Conservation (phyloP, 2,113 vertebrate genomes). For the Nannobrachium achirus region DNA sequence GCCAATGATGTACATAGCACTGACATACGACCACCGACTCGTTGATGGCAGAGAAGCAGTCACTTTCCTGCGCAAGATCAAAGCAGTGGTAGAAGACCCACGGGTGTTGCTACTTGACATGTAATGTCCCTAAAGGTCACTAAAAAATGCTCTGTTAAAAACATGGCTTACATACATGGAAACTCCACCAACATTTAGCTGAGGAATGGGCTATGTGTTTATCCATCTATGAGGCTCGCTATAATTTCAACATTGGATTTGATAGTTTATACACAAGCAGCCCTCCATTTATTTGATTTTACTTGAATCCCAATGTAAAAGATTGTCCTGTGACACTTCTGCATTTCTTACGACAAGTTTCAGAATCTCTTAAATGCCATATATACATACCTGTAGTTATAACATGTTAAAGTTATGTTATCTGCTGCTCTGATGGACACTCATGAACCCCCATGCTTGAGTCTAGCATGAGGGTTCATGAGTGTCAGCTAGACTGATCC, state of each 20-base stretch:
- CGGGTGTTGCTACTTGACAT: conserved; percentile 91
- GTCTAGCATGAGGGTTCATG: too few species aligned
- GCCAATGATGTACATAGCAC: conserved; percentile 95
- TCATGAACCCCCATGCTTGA: too few species aligned
- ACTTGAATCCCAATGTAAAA: too few species aligned
- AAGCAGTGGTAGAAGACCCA: conserved; percentile 93
- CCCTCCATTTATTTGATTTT: too few species aligned
- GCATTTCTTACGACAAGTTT: not conserved
- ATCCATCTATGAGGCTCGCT: not conserved
- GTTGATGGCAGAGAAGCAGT: conserved; percentile 96
- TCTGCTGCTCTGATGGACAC: too few species aligned
- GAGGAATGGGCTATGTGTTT: not conserved
- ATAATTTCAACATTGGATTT: not conserved
- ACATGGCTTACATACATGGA: too few species aligned
- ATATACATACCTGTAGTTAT: too few species aligned
- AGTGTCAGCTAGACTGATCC: too few species aligned
- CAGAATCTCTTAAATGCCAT: too few species aligned
- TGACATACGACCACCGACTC: conserved; percentile 94
- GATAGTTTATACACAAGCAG: not conserved
- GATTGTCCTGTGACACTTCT: not conserved
- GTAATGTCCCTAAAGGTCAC: conserved; percentile 69
- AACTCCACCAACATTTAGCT: not conserved
- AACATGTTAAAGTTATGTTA: too few species aligned
- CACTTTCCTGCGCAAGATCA: conserved; percentile 95
- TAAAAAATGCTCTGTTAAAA: conserved; percentile 10